A percentile compares a stretch with the other conserved stretches of the same genome.
These are phyloP conservation scores for Timandra comae DNA, from an alignment of 2,888 invertebrate species.

Conservation along the genomic window DNA sequence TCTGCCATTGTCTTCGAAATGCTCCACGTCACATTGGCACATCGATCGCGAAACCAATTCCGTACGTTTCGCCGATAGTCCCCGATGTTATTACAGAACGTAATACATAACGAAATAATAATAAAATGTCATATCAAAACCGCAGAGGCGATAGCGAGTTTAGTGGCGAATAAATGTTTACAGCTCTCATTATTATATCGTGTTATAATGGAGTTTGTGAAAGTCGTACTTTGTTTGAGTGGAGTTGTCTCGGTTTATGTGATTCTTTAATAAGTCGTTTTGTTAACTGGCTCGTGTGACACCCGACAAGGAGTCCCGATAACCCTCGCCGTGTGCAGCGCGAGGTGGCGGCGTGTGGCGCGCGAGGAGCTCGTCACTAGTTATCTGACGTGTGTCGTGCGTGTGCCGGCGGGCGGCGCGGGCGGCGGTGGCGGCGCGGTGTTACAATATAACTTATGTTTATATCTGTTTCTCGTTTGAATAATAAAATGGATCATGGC, in stretches of 20 bases:
- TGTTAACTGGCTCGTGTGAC: slow-evolving; percentile 2
- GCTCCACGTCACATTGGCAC: too few species aligned
- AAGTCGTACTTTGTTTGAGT: slow-evolving; percentile 1
- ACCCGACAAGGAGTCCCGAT: too few species aligned
- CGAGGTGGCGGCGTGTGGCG: too few species aligned
- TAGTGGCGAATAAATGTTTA: slow-evolving; percentile 30
- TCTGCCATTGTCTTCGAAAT: too few species aligned
- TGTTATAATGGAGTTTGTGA: slow-evolving; percentile 12
- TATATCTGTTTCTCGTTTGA: slow-evolving; percentile 2
- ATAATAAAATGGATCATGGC: slow-evolving; percentile 7
- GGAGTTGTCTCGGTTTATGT: slow-evolving; percentile 1
- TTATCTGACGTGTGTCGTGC: too few species aligned
- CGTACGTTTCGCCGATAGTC: slow-evolving; percentile 4
- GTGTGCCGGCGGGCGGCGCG: too few species aligned
- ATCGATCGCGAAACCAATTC: too few species aligned
- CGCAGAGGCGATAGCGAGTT: slow-evolving; percentile 27
- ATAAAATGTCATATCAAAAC: slow-evolving; percentile 6
- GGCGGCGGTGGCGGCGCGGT: background rate
- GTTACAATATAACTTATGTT: slow-evolving; percentile 6
- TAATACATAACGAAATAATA: background rate
- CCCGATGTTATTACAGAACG: background rate
- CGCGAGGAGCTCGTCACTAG: too few species aligned
- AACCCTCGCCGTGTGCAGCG: too few species aligned
- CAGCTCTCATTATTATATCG: slow-evolving; percentile 16
- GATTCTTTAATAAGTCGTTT: slow-evolving; percentile 4